Conservation (phyloP, 2,113 vertebrate species). For the Channa argus region DNA sequence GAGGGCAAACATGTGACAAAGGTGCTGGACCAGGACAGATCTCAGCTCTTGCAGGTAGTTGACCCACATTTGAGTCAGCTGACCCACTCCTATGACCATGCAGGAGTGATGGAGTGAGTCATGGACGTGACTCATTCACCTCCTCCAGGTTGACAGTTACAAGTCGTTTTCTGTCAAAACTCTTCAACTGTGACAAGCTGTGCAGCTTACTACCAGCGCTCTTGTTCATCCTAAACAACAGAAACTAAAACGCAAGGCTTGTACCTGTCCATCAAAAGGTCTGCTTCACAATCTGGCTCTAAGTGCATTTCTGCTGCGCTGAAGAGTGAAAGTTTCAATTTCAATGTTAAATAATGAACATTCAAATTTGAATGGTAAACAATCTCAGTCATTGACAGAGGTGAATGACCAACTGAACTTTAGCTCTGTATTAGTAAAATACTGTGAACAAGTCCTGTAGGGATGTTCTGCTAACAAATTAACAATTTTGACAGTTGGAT, state of each 20-base stretch:
- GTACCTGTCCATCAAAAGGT: not conserved
- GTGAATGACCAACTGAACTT: no score
- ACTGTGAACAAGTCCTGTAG: no score
- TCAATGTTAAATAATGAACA: no score
- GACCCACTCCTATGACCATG: not conserved
- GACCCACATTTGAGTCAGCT: not conserved
- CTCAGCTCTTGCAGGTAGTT: not conserved
- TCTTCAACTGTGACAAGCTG: not conserved
- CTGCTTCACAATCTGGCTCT: no score
- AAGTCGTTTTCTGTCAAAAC: not conserved
- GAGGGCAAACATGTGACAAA: not conserved
- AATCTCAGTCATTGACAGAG: no score
- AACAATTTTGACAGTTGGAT: no score
- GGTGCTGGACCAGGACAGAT: not conserved
- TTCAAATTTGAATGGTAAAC: no score
- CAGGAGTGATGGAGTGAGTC: constrained; percentile 8
- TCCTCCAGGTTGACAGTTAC: constrained; percentile 2
- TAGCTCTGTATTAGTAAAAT: no score
- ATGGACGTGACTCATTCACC: constrained; percentile 13
- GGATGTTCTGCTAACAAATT: no score
- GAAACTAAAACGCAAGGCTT: not conserved
- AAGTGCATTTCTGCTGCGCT: no score
- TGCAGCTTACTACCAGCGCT: not conserved
- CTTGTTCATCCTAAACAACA: not conserved
- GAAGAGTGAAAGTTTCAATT: no score